Base-by-base conservation (phyloP, 1,140 invertebrate genomes). In the Scaptomyza pallida region DNA sequence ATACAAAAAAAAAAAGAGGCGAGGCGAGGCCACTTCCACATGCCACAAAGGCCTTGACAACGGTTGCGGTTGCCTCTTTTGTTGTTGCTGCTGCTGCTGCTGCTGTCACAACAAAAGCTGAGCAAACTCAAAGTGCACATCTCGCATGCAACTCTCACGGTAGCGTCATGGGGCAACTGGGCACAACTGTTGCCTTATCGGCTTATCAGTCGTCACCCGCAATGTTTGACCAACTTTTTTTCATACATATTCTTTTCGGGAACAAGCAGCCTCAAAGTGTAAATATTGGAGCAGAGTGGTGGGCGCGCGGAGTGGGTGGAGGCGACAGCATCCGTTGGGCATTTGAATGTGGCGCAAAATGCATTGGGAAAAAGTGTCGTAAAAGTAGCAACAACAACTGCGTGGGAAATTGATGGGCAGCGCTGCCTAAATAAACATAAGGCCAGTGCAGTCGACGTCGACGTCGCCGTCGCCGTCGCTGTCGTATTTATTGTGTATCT, bases 391-490 rank as follows among this genome's bases (percentile, higher is more conserved):
- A 15, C n/a, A 35, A 37, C 12, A 5, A 21, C 57, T 45, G 81
- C 80, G 80, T 83, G 80, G 80, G 80, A 86, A 85, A 86, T 85
- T 72, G 82, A 68, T 74, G 73, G 61, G 63, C 68, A 60, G 56
- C 70, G 55, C 61, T 77, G 82, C 74, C 81, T 81, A 81, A 81
- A 70, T 55, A 86, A 86, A 86, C 70, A 69, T 17, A 40, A 10
- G 62, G 54, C n/a, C n/a, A 26, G 16, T 37, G 33, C 33, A n/a
- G 12, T 37, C 12, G 62, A 62, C 43, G 35, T 44, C 10, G 52
- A 37, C 21, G 41, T 41, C 33, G 44, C 33, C 35, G 76, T 62
- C 23, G 63, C 65, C 70, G 23, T 6, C 0, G 23, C 4, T 21
- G 19, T 83, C 76, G 59, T 75, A 79, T 75, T 83, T 85, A 68